Evolutionary conservation across 2,888 invertebrate genomes (phyloP).

Genomic region (Resseliella maxima): DNA sequence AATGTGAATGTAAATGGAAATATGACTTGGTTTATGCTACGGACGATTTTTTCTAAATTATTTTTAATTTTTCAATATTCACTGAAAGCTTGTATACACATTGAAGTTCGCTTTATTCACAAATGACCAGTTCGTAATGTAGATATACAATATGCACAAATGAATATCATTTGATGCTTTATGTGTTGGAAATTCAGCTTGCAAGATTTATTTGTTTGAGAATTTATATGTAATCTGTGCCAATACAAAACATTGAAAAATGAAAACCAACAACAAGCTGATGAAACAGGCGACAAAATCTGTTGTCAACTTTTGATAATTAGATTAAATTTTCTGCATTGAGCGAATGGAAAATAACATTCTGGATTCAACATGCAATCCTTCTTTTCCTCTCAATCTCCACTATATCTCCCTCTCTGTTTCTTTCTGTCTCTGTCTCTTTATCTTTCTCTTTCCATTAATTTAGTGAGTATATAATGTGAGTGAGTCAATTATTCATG

Average conservation of each 20-base stretch:
- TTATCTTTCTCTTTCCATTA: background rate
- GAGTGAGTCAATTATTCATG: slow-evolving; percentile 15
- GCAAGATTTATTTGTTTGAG: too few species aligned
- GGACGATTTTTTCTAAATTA: background rate
- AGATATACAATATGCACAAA: too few species aligned
- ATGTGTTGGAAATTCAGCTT: too few species aligned
- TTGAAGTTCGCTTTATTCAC: too few species aligned
- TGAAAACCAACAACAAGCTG: background rate
- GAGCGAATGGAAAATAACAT: background rate
- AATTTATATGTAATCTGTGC: too few species aligned
- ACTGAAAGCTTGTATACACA: too few species aligned
- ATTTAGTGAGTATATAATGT: background rate
- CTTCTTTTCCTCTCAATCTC: background rate
- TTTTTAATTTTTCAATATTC: too few species aligned
- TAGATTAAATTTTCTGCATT: background rate
- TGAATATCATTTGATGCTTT: too few species aligned
- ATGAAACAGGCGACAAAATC: background rate
- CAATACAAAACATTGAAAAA: too few species aligned
- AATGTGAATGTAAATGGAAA: too few species aligned
- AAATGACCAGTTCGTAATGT: too few species aligned
- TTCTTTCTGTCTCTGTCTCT: background rate
- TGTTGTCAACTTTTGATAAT: background rate
- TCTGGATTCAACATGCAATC: background rate
- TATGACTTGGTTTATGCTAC: background rate
- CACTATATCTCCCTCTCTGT: background rate